A percentile compares a stretch with the other conserved stretches of the same genome.
Evolutionary conservation across 2,113 vertebrate genomes (phyloP).

Genomic region (Gopherus evgoodei): DNA sequence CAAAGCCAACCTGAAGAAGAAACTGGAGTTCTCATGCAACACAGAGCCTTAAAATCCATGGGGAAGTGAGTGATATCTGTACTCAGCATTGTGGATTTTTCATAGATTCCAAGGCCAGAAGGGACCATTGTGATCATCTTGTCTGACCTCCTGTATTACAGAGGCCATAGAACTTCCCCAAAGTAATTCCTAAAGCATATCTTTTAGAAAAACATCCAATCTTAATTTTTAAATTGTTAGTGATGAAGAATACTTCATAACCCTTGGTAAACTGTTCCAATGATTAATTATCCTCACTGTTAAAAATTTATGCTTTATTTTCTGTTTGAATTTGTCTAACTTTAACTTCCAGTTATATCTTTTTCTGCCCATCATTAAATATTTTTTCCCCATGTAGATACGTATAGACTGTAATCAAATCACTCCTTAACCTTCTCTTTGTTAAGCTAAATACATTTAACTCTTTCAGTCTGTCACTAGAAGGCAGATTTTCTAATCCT

Average conservation of each 20-base stretch:
- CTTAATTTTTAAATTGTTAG: too few relatives aligned
- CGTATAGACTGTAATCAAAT: not conserved
- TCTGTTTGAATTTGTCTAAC: too few relatives aligned
- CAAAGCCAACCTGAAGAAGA: conserved; percentile 13
- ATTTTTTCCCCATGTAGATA: not conserved
- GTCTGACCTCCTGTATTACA: too few relatives aligned
- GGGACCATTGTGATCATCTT: too few relatives aligned
- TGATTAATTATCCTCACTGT: too few relatives aligned
- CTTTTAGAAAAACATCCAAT: too few relatives aligned
- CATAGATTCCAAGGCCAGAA: too few relatives aligned
- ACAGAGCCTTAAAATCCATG: not conserved
- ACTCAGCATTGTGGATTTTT: not conserved
- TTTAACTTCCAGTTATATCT: not conserved
- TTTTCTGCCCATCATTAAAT: not conserved
- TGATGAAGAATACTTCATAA: too few relatives aligned
- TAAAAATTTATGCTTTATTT: too few relatives aligned
- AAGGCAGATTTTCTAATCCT: not conserved
- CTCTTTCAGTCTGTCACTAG: not conserved
- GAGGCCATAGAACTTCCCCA: too few relatives aligned
- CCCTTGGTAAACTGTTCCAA: too few relatives aligned
- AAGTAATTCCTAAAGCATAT: too few relatives aligned
- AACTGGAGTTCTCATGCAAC: not conserved
- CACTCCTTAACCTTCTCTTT: not conserved
- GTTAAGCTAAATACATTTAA: not conserved
- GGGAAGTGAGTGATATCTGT: conserved; percentile 13